phyloP scores from a whole-genome alignment of 2,797 vertebrate species.

The Atherinosoma microstoma region DNA sequence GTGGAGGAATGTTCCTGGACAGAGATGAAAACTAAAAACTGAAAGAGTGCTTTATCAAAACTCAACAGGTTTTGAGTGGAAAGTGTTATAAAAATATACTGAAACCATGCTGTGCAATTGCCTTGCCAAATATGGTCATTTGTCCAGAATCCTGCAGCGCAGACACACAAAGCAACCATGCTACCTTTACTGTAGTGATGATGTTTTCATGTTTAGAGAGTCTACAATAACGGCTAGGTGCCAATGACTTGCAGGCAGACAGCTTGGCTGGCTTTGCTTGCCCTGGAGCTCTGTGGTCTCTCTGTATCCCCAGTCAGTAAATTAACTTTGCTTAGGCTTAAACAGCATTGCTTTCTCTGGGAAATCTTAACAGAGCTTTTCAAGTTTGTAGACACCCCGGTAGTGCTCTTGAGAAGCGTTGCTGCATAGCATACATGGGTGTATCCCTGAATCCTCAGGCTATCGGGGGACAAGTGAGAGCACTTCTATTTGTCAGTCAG shows the following conservation, averaged over 20 bases:
- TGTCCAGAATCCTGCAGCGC: slow-evolving; percentile 45
- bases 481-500: slow-evolving; percentile 70
- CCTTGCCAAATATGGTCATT: slow-evolving; percentile 64
- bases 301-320: slow-evolving; percentile 15
- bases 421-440: slow-evolving; percentile 59
- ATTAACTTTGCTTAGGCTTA: slow-evolving; percentile 4
- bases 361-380: slow-evolving; percentile 32
- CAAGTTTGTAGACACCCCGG: slow-evolving; percentile 30
- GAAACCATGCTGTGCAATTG: slow-evolving; percentile 7
- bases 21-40: slow-evolving; percentile 56
- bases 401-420: slow-evolving; percentile 57
- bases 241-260: slow-evolving; percentile 69
- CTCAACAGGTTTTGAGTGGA: slow-evolving; percentile 45
- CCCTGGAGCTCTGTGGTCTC: slow-evolving; percentile 32
- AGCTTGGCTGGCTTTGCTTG: slow-evolving; percentile 39
- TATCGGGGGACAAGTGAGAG: slow-evolving; percentile 58
- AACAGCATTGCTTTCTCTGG: slow-evolving; percentile 2
- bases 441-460: slow-evolving; percentile 55
- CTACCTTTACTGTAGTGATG: slow-evolving; percentile 55
- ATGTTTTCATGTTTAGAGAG: slow-evolving; percentile 68
- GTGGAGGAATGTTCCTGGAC: slow-evolving; percentile 50
- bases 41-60: slow-evolving; percentile 48
- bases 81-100: slow-evolving; percentile 59
- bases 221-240: slow-evolving; percentile 67
- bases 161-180: slow-evolving; percentile 44